Percentiles rank a stretch among this genome's conserved stretches.
Evolutionary conservation across 2,797 vertebrate genomes (phyloP).

Genomic region (Petrocephalus schoutedeni): DNA sequence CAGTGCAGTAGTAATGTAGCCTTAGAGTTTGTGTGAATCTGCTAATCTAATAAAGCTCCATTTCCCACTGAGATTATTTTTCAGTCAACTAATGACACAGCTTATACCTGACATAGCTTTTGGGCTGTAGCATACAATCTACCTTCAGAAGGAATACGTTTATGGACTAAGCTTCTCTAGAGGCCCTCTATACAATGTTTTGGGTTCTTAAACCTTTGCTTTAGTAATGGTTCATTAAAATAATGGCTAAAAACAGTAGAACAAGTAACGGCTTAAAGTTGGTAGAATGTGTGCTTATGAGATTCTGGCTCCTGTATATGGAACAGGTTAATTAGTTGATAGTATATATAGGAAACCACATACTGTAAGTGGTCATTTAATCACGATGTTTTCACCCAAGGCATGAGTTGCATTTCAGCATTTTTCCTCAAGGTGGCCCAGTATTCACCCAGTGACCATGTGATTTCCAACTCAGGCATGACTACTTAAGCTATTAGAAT

Average conservation of each 20-base stretch:
- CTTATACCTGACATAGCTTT: not conserved
- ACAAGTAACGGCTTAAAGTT: not conserved
- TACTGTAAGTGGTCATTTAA: not conserved
- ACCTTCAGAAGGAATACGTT: not conserved
- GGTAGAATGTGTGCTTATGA: not conserved
- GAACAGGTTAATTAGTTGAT: not conserved
- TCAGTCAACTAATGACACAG: not conserved
- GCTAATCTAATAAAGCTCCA: not conserved
- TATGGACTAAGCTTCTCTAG: not conserved
- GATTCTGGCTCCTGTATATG: not conserved
- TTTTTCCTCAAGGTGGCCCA: not conserved
- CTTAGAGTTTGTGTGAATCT: not conserved
- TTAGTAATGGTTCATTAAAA: constrained; percentile 4
- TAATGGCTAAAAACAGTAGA: not conserved
- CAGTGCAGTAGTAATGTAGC: not conserved
- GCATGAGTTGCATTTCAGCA: not conserved
- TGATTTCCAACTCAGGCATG: not conserved
- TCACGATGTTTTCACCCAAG: not conserved
- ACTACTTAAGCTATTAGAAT: not conserved
- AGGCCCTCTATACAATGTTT: not conserved
- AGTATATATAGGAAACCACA: not conserved
- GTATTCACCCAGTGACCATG: not conserved
- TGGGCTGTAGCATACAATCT: not conserved
- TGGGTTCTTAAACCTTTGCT: not conserved
- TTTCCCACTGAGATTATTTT: not conserved